Evolutionary conservation across 2,113 vertebrate genomes (phyloP).

Genomic region (Lanius collurio): DNA sequence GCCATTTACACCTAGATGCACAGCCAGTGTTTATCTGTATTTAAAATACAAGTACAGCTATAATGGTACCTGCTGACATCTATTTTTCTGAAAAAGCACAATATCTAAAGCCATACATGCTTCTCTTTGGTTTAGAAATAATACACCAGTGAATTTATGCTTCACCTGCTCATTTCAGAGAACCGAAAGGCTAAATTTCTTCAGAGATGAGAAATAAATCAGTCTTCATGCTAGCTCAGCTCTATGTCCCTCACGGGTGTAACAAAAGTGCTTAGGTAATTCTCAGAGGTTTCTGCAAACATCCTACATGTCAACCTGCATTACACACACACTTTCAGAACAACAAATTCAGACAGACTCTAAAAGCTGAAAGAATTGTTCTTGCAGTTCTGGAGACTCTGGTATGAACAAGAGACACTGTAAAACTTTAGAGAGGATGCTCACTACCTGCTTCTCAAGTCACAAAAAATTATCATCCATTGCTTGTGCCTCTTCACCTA

Average conservation of each 20-base stretch:
- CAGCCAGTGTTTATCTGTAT: neutral
- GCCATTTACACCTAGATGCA: neutral
- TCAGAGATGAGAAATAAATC: constrained; percentile 25
- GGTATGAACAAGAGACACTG: neutral
- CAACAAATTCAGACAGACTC: neutral
- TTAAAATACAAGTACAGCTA: neutral
- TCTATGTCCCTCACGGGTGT: neutral
- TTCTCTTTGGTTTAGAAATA: neutral
- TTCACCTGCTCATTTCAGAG: neutral
- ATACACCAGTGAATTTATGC: neutral
- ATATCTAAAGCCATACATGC: neutral
- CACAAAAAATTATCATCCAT: neutral
- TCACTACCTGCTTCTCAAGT: neutral
- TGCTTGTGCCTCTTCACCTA: neutral
- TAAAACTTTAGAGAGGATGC: neutral
- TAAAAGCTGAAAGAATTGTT: neutral
- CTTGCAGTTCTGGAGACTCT: neutral
- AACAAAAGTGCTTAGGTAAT: neutral
- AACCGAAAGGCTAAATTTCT: neutral
- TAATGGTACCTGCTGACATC: neutral
- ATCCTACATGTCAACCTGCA: neutral
- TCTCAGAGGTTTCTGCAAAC: neutral
- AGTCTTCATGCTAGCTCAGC: neutral
- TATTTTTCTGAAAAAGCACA: neutral
- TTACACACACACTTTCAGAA: neutral